Evolutionary conservation across 2,113 vertebrate species (phyloP).

Genomic region (Pithys albifrons): DNA sequence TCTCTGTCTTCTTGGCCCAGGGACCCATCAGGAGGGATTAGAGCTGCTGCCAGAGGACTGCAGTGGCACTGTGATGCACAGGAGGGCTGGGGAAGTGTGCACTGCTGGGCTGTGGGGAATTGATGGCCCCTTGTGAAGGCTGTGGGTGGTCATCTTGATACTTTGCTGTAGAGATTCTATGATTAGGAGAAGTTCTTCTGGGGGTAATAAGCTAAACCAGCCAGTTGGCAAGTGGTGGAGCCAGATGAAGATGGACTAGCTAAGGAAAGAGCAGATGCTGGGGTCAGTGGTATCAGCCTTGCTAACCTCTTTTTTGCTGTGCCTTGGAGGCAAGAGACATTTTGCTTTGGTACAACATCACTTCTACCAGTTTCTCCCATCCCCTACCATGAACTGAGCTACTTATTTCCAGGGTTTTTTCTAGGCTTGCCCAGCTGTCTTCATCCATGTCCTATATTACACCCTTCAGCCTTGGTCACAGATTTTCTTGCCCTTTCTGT

Average conservation of each 20-base stretch:
- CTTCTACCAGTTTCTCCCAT: neutral
- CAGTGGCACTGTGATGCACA: neutral
- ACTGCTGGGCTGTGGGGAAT: neutral
- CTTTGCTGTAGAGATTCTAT: neutral
- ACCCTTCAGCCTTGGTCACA: neutral
- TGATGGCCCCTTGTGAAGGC: neutral
- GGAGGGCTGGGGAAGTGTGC: neutral
- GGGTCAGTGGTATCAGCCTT: neutral
- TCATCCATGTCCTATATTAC: neutral
- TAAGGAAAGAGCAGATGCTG: neutral
- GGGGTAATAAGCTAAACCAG: neutral
- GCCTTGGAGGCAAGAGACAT: neutral
- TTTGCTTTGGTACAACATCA: neutral
- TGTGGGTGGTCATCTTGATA: neutral
- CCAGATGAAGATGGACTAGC: neutral
- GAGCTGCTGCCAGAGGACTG: constrained; percentile 33
- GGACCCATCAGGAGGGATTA: constrained; percentile 44
- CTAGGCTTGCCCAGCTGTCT: neutral
- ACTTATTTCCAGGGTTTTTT: neutral
- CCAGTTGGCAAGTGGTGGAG: constrained; percentile 1
- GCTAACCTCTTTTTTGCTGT: neutral
- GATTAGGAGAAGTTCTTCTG: constrained; percentile 24
- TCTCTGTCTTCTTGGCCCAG: constrained; percentile 49
- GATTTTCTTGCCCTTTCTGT: neutral
- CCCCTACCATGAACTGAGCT: neutral